phyloP scores from a whole-genome alignment of 2,113 vertebrate species.

The Siniperca chuatsi region DNA sequence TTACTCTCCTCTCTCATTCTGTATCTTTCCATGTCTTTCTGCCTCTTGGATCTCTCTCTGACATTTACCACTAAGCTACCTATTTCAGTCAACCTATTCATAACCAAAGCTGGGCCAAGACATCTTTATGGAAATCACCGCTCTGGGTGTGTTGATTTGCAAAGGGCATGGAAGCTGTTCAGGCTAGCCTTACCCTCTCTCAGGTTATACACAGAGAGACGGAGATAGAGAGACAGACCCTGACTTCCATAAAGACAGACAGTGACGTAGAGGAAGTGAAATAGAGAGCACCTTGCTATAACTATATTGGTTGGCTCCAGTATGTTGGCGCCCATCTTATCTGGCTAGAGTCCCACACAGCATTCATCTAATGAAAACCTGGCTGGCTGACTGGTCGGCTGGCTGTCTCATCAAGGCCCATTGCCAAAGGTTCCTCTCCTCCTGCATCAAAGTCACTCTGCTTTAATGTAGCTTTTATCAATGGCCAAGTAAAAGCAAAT shows the following conservation, averaged over 20 bases:
- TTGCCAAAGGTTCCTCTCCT: conserved; percentile 80
- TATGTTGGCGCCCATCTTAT: conserved; percentile 78
- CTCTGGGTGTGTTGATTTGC: conserved; percentile 79
- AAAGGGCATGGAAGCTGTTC: conserved; percentile 74
- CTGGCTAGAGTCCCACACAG: conserved; percentile 79
- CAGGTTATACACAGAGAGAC: conserved; percentile 48
- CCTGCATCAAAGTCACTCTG: conserved; percentile 81
- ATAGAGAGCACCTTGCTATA: conserved; percentile 82
- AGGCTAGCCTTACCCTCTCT: conserved; percentile 49
- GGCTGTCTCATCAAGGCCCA: conserved; percentile 77
- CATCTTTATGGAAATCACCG: conserved; percentile 80
- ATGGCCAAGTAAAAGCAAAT: conserved; percentile 82
- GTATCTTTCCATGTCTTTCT: conserved; percentile 51
- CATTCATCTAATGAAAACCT: conserved; percentile 85
- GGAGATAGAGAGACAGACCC: conserved; percentile 49
- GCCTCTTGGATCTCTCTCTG: conserved; percentile 75
- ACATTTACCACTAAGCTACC: conserved; percentile 84
- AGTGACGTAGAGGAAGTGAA: conserved; percentile 75
- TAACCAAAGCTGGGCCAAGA: conserved; percentile 78
- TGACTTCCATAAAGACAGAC: conserved; percentile 70
- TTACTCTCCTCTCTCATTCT: conserved; percentile 36
- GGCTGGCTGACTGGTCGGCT: conserved; percentile 70
- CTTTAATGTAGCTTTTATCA: conserved; percentile 82
- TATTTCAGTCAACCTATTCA: conserved; percentile 81
- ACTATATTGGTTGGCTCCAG: conserved; percentile 82